These are phyloP conservation scores for Reticulitermes speratus DNA, from an alignment of 1,140 invertebrate species.

Conservation along the genomic window DNA sequence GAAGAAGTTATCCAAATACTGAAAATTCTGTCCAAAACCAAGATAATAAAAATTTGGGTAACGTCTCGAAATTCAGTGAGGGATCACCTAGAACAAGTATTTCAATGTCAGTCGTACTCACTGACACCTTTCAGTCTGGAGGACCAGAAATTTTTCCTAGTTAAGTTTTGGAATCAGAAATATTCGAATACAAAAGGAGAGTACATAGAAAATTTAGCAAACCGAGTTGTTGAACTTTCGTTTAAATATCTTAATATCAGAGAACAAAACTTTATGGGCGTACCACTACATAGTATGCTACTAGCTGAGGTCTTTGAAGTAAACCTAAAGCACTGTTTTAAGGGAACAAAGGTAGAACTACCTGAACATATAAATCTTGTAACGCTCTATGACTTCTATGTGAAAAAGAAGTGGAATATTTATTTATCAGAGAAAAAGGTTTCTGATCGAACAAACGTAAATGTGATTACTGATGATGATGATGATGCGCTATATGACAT, in stretches of 20 bases:
- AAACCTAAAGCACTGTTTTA: too few relatives aligned
- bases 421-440: constrained; percentile 26
- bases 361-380: constrained; percentile 3
- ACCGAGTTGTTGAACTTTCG: constrained; percentile 6
- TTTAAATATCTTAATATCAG: constrained; percentile 18
- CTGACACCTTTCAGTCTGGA: constrained; percentile 21
- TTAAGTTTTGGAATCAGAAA: constrained; percentile 24
- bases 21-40: constrained; percentile 5
- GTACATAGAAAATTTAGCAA: not conserved
- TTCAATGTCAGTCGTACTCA: too few relatives aligned
- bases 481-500: constrained; percentile 5
- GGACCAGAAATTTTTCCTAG: constrained; percentile 29
- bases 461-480: not conserved
- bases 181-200: not conserved
- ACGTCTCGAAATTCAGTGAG: too few relatives aligned
- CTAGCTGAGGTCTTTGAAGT: constrained; percentile 26
- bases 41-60: constrained; percentile 29
- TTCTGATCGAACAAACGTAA: not conserved
- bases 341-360: constrained; percentile 7
- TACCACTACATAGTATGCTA: constrained; percentile 23
- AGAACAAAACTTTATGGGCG: constrained; percentile 28
- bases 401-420: constrained; percentile 27
- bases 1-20: not conserved
- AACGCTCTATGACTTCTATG: constrained; percentile 22
- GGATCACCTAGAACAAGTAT: constrained; percentile 22